Base-by-base conservation (phyloP, 2,113 vertebrate genomes). In the Heterotis niloticus region DNA sequence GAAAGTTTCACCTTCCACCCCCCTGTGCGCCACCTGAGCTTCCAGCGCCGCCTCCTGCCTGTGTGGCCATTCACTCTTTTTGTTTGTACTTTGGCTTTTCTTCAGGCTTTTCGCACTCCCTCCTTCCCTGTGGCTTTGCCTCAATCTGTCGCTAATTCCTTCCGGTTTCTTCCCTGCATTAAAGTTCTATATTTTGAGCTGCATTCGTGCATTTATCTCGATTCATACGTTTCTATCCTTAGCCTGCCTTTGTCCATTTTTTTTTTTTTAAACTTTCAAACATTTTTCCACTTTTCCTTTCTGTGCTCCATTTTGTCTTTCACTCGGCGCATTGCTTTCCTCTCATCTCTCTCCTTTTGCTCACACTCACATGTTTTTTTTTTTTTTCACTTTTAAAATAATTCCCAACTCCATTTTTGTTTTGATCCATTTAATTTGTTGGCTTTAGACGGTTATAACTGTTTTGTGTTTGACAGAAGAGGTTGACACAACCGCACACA, bases 121-220 rank as follows among this genome's bases (percentile, higher is more conserved):
- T 69, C 17, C 56, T 59, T 23, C 23, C 52, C 34, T 44, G 44
- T 74, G 51, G 17, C 56, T 66, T 73, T 51, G 3, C 79, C 83
- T 79, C 80, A 83, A 85, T 87, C 88, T 75, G 87, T 84, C 82
- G 85, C 88, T 88, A 87, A 89, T 90, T 85, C 77, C 54, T 78
- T 77, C 79, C 57, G 44, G 79, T 79, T 80, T 87, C 17, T 74
- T 71, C 56, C 84, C 78, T 83, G 85, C 84, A 81, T 79, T 81
- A 76, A 66, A 76, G 71, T 82, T 80, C 83, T 82, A 73, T 75
- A 64, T 84, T 79, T 79, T 67, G 66, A 56, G 74, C 78, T 60
- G 20, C 54, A 71, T 75, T 78, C 54, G n/a, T 74, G 65, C 81
- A 52, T 66, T 14, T 56, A 18, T 29, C 66, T 72, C 67, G 26